phyloP scores from a whole-genome alignment of 1,140 invertebrate genomes.

The Oedothorax gibbosus region DNA sequence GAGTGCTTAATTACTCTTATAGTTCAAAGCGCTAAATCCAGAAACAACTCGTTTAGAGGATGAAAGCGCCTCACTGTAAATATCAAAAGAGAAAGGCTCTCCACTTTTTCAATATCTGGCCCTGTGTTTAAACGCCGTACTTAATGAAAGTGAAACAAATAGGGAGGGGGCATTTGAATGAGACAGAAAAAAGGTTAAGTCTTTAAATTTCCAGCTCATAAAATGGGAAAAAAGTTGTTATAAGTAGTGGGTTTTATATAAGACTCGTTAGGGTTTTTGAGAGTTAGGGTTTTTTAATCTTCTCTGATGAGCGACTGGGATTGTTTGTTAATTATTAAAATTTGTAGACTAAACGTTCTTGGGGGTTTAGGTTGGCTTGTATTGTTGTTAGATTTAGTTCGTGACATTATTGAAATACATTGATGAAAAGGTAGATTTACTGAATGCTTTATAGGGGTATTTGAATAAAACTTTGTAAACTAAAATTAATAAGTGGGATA shows the following conservation, averaged over 20 bases:
- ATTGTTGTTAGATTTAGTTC: too few species aligned
- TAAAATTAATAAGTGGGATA: too few species aligned
- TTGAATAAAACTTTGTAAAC: too few species aligned
- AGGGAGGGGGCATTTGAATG: conserved; percentile 38
- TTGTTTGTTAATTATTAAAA: too few species aligned
- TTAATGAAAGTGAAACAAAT: conserved; percentile 61
- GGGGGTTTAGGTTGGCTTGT: too few species aligned
- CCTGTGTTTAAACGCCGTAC: conserved; percentile 49
- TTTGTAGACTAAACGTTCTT: too few species aligned
- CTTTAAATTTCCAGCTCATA: conserved; percentile 38
- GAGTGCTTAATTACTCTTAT: conserved; percentile 53
- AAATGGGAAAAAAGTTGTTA: conserved; percentile 14
- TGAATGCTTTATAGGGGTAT: too few species aligned
- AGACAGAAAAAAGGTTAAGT: not conserved
- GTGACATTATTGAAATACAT: too few species aligned
- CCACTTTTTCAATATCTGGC: conserved; percentile 55
- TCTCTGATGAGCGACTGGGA: not conserved
- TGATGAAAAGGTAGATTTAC: too few species aligned
- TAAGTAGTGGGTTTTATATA: not conserved
- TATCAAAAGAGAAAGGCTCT: conserved; percentile 30
- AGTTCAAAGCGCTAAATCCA: conserved; percentile 60
- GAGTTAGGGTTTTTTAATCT: not conserved
- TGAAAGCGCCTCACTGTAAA: conserved; percentile 35
- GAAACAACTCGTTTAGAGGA: conserved; percentile 59
- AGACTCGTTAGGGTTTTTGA: conserved; percentile 7